Evolutionary conservation across 2,888 invertebrate genomes (phyloP).

Genomic region (Andricus quercusramuli): DNA sequence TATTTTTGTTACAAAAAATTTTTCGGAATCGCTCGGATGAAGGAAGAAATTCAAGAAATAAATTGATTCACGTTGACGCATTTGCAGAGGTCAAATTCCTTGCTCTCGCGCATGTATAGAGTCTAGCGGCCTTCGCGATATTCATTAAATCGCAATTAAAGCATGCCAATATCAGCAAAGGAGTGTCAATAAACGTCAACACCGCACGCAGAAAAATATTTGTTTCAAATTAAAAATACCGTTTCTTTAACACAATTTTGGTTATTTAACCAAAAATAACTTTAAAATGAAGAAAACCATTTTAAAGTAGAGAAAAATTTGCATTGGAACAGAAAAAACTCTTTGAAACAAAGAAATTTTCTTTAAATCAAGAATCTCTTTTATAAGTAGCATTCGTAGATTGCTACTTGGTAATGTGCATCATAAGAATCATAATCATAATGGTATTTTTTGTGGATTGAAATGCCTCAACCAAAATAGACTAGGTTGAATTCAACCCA

Average conservation of each 20-base stretch:
- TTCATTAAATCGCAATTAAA: slow-evolving; percentile 60
- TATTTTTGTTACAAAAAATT: neutral
- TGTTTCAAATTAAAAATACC: no score
- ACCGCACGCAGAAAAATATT: neutral
- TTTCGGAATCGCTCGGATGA: neutral
- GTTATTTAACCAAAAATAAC: no score
- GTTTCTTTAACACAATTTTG: no score
- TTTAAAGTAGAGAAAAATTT: no score
- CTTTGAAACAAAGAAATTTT: no score
- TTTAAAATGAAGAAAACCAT: no score
- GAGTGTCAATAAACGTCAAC: slow-evolving; percentile 40
- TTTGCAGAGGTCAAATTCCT: slow-evolving; percentile 65
- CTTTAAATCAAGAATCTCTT: no score
- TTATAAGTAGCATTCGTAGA: neutral
- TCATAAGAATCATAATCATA: no score
- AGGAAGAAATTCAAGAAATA: slow-evolving; percentile 25
- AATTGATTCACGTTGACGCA: slow-evolving; percentile 42
- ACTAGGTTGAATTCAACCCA: no score
- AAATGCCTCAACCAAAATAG: no score
- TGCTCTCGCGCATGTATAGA: slow-evolving; percentile 44
- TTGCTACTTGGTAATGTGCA: neutral
- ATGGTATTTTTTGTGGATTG: no score
- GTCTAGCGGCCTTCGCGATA: slow-evolving; percentile 61
- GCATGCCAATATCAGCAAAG: slow-evolving; percentile 58
- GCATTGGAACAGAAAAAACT: no score